phyloP scores from a whole-genome alignment of 2,797 vertebrate genomes.

The Antennarius maculatus region DNA sequence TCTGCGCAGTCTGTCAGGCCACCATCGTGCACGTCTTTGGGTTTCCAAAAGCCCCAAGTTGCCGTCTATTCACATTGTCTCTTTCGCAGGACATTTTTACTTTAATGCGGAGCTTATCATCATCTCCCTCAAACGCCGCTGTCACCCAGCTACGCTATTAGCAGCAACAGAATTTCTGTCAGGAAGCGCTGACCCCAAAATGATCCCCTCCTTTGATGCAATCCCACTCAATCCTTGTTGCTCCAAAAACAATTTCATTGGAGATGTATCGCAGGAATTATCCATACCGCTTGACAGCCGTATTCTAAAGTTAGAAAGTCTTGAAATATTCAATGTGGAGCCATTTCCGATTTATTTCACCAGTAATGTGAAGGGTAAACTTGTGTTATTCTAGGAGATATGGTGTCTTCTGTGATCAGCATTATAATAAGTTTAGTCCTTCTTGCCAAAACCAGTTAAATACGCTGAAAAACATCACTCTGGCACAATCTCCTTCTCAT shows the following conservation, averaged over 20 bases:
- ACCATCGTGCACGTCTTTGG: conserved; percentile 64
- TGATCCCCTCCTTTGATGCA: conserved; percentile 30
- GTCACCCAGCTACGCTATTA: conserved; percentile 39
- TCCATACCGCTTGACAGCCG: conserved; percentile 30
- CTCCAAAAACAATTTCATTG: conserved; percentile 27
- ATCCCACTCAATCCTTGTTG: conserved; percentile 30
- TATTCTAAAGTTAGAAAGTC: conserved; percentile 20
- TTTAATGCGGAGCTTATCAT: conserved; percentile 66
- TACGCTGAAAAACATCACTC: conserved; percentile 39
- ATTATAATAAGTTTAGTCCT: conserved; percentile 28
- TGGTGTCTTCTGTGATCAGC: conserved; percentile 14
- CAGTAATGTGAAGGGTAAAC: conserved; percentile 13
- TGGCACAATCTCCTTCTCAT: conserved; percentile 32
- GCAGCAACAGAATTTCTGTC: conserved; percentile 53
- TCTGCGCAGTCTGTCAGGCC: conserved; percentile 72
- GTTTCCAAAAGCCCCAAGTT: conserved; percentile 66
- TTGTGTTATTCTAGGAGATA: conserved; percentile 8
- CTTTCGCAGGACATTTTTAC: conserved; percentile 59
- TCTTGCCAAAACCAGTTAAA: conserved; percentile 23
- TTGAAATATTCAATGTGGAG: conserved; percentile 33
- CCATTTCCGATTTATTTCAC: conserved; percentile 14
- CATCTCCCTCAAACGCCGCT: conserved; percentile 16
- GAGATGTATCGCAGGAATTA: conserved; percentile 41
- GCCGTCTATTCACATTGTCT: conserved; percentile 72
- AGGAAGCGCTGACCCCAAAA: conserved; percentile 46